Percentiles rank a stretch among this genome's conserved stretches.
Evolutionary conservation across 2,888 invertebrate species (phyloP).

Genomic region (Norana najaformis): DNA sequence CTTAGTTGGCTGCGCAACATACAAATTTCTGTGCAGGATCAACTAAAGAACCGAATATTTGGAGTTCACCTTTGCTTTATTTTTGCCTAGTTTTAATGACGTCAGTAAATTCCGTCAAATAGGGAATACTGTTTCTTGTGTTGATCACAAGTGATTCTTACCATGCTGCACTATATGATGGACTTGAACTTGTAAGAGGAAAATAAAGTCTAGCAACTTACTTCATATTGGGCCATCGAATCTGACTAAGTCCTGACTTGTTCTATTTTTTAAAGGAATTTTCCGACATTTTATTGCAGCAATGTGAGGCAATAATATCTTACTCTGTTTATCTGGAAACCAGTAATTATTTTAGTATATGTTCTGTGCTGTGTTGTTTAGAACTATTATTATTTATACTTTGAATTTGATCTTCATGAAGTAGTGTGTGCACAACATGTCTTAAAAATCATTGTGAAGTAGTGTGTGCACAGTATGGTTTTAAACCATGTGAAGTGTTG

Average conservation of each 20-base stretch:
- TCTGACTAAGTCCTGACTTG: background rate
- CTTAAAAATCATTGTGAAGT: background rate
- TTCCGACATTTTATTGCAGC: too few relatives aligned
- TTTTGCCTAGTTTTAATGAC: background rate
- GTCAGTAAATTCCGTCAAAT: background rate
- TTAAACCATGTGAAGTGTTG: background rate
- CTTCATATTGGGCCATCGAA: background rate
- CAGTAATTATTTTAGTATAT: background rate
- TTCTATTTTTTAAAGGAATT: background rate
- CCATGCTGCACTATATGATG: background rate
- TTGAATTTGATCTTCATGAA: background rate
- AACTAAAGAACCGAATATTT: background rate
- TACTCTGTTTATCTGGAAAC: background rate
- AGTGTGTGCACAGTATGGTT: background rate
- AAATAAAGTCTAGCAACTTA: background rate
- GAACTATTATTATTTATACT: background rate
- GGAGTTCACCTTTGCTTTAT: too few relatives aligned
- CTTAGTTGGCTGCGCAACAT: background rate
- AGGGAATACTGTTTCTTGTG: background rate
- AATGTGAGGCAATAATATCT: background rate
- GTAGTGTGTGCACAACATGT: background rate
- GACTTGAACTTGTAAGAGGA: background rate
- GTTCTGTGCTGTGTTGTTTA: background rate
- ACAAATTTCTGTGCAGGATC: background rate
- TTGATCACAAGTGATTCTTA: too few relatives aligned